Base-by-base conservation (phyloP, 2,113 vertebrate species). In the Trichechus manatus region DNA sequence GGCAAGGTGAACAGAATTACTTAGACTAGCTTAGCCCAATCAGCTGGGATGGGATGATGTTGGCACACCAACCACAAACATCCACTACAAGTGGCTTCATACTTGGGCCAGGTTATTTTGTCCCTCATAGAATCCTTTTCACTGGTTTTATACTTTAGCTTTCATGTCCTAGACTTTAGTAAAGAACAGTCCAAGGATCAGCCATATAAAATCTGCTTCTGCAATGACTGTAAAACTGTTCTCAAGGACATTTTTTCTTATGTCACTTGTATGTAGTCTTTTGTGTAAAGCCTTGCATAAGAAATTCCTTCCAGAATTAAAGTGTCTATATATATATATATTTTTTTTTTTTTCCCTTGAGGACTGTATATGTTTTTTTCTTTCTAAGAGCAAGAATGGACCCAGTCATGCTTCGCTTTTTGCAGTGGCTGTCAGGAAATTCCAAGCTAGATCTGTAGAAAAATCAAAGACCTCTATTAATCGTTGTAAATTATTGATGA, bases 301-400 rank as follows among this genome's bases (percentile, higher is more conserved):
- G 74, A 88, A 92, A 89, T 8, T 42, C 14, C 75, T 91, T 96
- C 31, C 25, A 93, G 36, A 96, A 90, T 78, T 92, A 90, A 92
- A 61, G 5, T 61, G 10, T 56, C 11, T 56, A 11, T 56, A 56
- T 56, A 61, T 61, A 23, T 20, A 9, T 61, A 9, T 61, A 9
- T 61, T 20, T 22, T 61, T 20, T 61, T 61, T 36, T 19, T 36
- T 72, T 14, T 5, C 31, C 29, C 9, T 74, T 89, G 59, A 74
- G 29, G 33, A 79, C 53, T n/a, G 3, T 33, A 11, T 17, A 9
- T 5, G 47, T 63, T 53, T 78, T 53, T 61, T 93, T 47, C 29
- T 79, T 33, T 85, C 72, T 72, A 23, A 94, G n/a, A 50, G 82
- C 22, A 36, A 79, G 36, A 80, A 36, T 5, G 23, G 25, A 75